phyloP scores from a whole-genome alignment of 2,797 vertebrate genomes.

The Tangara arthus region DNA sequence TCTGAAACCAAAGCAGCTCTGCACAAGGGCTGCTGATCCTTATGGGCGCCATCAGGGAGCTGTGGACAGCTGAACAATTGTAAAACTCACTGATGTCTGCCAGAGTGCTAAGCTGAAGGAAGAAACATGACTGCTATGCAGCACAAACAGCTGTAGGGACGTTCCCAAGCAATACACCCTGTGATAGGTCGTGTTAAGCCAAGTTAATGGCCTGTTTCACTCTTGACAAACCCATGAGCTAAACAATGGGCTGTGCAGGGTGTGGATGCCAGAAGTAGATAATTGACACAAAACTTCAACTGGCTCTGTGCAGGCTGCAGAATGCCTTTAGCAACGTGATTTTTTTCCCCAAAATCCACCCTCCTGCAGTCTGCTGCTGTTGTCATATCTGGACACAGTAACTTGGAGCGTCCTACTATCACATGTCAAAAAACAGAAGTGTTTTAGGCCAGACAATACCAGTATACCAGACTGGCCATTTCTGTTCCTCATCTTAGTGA shows the following conservation, averaged over 20 bases:
- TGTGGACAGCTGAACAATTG: neutral
- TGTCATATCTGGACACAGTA: neutral
- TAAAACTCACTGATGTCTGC: neutral
- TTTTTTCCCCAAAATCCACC: neutral
- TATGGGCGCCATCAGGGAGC: neutral
- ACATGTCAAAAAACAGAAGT: neutral
- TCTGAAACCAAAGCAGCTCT: neutral
- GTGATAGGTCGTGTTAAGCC: accelerated
- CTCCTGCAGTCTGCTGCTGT: neutral
- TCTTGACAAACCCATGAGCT: neutral
- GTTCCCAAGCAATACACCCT: accelerated
- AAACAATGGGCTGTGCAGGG: neutral
- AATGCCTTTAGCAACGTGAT: neutral
- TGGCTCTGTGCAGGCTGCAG: neutral
- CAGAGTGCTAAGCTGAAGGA: neutral
- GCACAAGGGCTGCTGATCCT: neutral
- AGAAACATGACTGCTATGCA: accelerated
- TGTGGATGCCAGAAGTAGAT: neutral
- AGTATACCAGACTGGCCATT: neutral
- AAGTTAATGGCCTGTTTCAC: neutral
- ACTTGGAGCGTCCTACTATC: neutral
- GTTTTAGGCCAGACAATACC: neutral
- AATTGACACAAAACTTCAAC: neutral
- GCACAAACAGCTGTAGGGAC: neutral
- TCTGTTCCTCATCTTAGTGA: neutral